Percentiles rank a stretch among this genome's conserved stretches.
Evolutionary conservation across 2,888 invertebrate genomes (phyloP).

Genomic region (Tinea semifulvella): DNA sequence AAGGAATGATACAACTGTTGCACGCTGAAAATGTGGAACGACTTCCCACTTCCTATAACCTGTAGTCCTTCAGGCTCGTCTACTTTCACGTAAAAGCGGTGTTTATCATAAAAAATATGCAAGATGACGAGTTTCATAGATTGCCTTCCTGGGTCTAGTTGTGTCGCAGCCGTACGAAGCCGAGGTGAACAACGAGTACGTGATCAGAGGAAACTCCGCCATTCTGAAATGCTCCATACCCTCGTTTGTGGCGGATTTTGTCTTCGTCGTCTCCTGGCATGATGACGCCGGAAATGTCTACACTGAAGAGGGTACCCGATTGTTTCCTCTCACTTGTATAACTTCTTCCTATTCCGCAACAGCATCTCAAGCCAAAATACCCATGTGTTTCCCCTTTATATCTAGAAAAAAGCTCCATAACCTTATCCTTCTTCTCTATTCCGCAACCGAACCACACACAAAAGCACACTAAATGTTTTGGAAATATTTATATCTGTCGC

Average conservation of each 20-base stretch:
- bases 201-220: conserved; percentile 88
- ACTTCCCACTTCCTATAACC: conserved; percentile 73
- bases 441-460: no score
- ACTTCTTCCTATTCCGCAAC: no score
- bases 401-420: no score
- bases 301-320: conserved; percentile 28
- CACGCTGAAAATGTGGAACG: no score
- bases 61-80: conserved; percentile 39
- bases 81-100: not conserved
- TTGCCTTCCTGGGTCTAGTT: conserved; percentile 76
- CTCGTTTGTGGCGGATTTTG: conserved; percentile 92
- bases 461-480: no score
- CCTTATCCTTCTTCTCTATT: conserved; percentile 86
- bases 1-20: not conserved
- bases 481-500: no score
- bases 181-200: conserved; percentile 92
- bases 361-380: no score
- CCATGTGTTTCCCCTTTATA: no score
- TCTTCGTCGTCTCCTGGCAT: conserved; percentile 87
- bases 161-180: conserved; percentile 91
- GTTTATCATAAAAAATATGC: not conserved
- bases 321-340: no score
- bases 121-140: no score
- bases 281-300: conserved; percentile 75
- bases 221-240: conserved; percentile 91